phyloP scores from a whole-genome alignment of 2,797 vertebrate genomes.

The Eulemur albifrons region DNA sequence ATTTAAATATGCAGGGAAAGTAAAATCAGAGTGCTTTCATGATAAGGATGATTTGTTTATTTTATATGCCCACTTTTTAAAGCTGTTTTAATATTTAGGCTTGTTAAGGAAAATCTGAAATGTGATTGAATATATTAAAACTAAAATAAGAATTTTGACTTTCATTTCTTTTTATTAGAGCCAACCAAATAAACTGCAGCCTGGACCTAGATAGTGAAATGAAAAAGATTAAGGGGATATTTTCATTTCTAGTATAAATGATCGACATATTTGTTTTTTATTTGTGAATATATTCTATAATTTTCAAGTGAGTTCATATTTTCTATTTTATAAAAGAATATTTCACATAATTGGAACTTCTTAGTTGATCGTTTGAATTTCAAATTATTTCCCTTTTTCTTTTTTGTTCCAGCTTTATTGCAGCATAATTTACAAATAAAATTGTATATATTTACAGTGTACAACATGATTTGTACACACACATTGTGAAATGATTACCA shows the following conservation, averaged over 20 bases:
- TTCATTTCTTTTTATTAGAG: slow-evolving; percentile 82
- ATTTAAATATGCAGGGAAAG: slow-evolving; percentile 82
- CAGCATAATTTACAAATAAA: not conserved
- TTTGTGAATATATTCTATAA: not conserved
- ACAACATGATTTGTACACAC: not conserved
- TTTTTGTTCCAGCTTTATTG: not conserved
- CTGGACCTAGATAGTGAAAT: slow-evolving; percentile 83
- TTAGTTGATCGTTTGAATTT: slow-evolving; percentile 17
- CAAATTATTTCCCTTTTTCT: not conserved
- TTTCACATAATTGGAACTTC: slow-evolving; percentile 16
- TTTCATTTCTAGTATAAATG: slow-evolving; percentile 79
- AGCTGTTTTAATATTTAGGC: slow-evolving; percentile 76
- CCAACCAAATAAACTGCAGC: slow-evolving; percentile 77
- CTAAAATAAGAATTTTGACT: slow-evolving; percentile 84
- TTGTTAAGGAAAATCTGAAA: slow-evolving; percentile 77
- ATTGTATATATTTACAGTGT: not conserved
- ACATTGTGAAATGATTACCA: not conserved
- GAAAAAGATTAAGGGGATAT: slow-evolving; percentile 78
- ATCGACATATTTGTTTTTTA: slow-evolving; percentile 72
- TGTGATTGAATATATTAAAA: slow-evolving; percentile 77
- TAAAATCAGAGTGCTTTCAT: slow-evolving; percentile 70
- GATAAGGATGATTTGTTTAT: slow-evolving; percentile 71
- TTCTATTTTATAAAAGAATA: slow-evolving; percentile 18
- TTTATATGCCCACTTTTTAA: slow-evolving; percentile 77
- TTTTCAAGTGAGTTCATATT: slow-evolving; percentile 22